Evolutionary conservation across 2,113 vertebrate genomes (phyloP).

Genomic region (Amphiprion ocellaris): DNA sequence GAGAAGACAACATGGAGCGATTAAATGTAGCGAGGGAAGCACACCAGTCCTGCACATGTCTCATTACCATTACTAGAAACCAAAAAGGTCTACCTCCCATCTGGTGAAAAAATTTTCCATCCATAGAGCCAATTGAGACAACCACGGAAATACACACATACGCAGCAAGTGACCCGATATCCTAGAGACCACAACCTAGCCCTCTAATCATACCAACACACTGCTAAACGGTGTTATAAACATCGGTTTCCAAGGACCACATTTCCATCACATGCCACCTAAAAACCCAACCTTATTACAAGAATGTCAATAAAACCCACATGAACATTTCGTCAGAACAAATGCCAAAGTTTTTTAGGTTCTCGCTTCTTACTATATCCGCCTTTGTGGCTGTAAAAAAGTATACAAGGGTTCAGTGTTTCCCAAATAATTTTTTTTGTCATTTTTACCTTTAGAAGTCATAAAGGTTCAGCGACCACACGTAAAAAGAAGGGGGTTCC

Average conservation of each 20-base stretch:
- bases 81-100: conserved; percentile 37
- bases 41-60: conserved; percentile 33
- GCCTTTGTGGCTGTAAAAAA: neutral
- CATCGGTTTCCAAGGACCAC: conserved; percentile 23
- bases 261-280: conserved; percentile 7
- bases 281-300: neutral
- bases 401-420: neutral
- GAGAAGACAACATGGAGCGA: neutral
- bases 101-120: conserved; percentile 24
- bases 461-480: too few relatives aligned
- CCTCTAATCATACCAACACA: conserved; percentile 46
- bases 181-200: conserved; percentile 36
- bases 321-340: neutral
- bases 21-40: conserved; percentile 12
- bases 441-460: too few relatives aligned
- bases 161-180: conserved; percentile 59
- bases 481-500: too few relatives aligned
- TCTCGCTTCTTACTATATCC: neutral
- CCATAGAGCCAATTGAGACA: conserved; percentile 28
- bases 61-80: conserved; percentile 35
- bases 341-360: neutral
- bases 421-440: neutral
- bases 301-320: neutral
- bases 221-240: neutral
- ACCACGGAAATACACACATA: conserved; percentile 42